Base-by-base conservation (phyloP, 2,888 invertebrate genomes). In the Harpagoxenus sublaevis region DNA sequence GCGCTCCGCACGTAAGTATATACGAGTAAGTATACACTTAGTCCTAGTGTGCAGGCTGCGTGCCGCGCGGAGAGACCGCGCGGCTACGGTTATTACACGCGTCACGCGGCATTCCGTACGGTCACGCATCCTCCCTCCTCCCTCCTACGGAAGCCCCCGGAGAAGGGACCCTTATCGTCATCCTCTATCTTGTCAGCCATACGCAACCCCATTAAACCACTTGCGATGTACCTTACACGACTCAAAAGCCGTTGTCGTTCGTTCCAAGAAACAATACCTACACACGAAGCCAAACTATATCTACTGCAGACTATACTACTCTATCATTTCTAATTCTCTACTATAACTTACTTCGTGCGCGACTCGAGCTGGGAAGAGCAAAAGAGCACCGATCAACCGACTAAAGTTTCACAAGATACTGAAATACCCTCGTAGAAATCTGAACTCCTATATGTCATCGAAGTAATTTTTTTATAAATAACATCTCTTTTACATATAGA, bases 31-130 rank as follows among this genome's bases (percentile, higher is more conserved):
- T 53, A 84, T 85, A 86, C 87, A 79, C 84, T 75, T 84, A 71
- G 75, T 75, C 84, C 57, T 65, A 66, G 65, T 10, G 68, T 15
- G 75, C 53, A 87, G 92, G 92, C 92, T 93, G 92, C 93, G 93
- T 93, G 94, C 92, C 71, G 55, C 55, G 71, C 42, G 78, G 91
- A 92, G 91, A 90, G 92, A 91, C 90, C 88, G 85, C 88, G 86
- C 92, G 90, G 94, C 93, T 92, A 94, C 94, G 94, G 94, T 94
- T 94, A 94, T 94, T 94, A 94, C 94, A 94, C 94, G 94, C 94
- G 93, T 94, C 94, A 94, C 94, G 94, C 93, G 93, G 92, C 88
- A 83, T 85, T 88, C 88, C 82, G 48, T 81, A 88, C 89, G 91
- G 93, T 94, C 94, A 94, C 94, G 94, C 93, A 93, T 93, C 91